phyloP scores from a whole-genome alignment of 2,113 vertebrate genomes.

The Eudyptes chrysolophus region DNA sequence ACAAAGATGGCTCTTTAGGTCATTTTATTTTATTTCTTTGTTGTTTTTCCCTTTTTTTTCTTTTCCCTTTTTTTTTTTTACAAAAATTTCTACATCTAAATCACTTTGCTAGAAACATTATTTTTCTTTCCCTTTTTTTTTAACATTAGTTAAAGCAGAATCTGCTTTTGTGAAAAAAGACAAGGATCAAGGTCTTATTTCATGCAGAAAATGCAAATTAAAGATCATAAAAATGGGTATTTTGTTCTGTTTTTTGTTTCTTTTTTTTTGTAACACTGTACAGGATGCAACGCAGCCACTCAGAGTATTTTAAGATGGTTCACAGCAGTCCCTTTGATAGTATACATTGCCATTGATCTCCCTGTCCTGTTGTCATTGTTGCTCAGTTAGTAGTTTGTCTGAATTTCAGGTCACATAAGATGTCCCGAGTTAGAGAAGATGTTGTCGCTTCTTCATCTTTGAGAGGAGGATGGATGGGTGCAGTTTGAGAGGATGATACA shows the following conservation, averaged over 20 bases:
- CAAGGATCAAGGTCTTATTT: slow-evolving; percentile 64
- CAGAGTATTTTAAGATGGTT: not conserved
- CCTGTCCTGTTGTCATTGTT: not conserved
- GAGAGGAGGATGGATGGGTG: not conserved
- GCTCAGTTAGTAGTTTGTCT: not conserved
- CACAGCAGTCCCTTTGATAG: slow-evolving; percentile 38
- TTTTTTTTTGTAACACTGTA: not conserved
- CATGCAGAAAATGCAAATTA: slow-evolving; percentile 71
- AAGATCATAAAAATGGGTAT: slow-evolving; percentile 49
- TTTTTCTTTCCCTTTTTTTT: slow-evolving; percentile 53
- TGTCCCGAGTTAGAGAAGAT: not conserved
- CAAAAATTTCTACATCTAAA: slow-evolving; percentile 69
- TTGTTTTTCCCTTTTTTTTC: not conserved
- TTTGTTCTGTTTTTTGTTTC: not conserved
- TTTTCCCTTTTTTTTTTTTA: slow-evolving; percentile 6
- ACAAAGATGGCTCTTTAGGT: slow-evolving; percentile 63
- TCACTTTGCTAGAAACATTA: slow-evolving; percentile 68
- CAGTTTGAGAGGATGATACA: not conserved
- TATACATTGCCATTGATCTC: not conserved
- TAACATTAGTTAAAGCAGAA: slow-evolving; percentile 65
- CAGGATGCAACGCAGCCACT: slow-evolving; percentile 41
- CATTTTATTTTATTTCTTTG: slow-evolving; percentile 64
- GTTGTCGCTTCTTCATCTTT: not conserved
- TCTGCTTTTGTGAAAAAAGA: slow-evolving; percentile 63
- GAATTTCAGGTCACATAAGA: slow-evolving; percentile 1